A percentile compares a stretch with the other conserved stretches of the same genome.
phyloP scores from a whole-genome alignment of 35 echinoderm and acorn worm genomes.

The Apostichopus japonicus region DNA sequence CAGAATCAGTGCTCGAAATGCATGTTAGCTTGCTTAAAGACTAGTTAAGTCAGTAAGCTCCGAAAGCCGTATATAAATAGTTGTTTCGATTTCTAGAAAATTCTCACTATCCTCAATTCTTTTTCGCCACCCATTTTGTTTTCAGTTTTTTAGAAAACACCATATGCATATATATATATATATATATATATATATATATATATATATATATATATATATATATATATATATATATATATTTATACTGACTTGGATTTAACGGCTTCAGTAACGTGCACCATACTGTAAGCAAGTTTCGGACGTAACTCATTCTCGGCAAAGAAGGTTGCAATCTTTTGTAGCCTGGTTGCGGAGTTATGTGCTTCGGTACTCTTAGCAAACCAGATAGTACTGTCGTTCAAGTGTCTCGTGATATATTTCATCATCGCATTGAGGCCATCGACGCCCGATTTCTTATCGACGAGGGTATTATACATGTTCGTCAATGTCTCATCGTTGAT shows the following conservation, averaged over 20 bases:
- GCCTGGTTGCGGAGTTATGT: background rate
- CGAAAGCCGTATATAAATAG: too few relatives aligned
- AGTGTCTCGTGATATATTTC: background rate
- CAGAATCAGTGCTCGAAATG: too few relatives aligned
- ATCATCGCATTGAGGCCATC: background rate
- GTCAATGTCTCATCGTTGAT: slow-evolving; percentile 38
- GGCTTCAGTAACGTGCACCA: background rate
- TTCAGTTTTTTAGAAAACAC: too few relatives aligned
- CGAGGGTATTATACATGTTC: slow-evolving; percentile 22
- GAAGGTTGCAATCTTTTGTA: background rate
- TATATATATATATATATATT: too few relatives aligned
- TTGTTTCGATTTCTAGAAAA: too few relatives aligned
- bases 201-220: too few relatives aligned
- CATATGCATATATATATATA: too few relatives aligned
- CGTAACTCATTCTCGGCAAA: background rate
- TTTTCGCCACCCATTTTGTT: too few relatives aligned
- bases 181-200: too few relatives aligned
- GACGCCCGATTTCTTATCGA: background rate
- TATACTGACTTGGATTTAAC: background rate
- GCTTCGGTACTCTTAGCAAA: slow-evolving; percentile 34
- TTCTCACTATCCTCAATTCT: too few relatives aligned
- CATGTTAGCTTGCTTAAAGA: too few relatives aligned
- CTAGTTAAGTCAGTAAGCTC: too few relatives aligned
- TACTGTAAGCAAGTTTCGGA: background rate
- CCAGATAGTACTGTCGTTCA: slow-evolving; percentile 29